Evolutionary conservation across 2,113 vertebrate species (phyloP), one percentile per base, ranked within the genome.

Genomic region (Lamprotornis superbus): DNA sequence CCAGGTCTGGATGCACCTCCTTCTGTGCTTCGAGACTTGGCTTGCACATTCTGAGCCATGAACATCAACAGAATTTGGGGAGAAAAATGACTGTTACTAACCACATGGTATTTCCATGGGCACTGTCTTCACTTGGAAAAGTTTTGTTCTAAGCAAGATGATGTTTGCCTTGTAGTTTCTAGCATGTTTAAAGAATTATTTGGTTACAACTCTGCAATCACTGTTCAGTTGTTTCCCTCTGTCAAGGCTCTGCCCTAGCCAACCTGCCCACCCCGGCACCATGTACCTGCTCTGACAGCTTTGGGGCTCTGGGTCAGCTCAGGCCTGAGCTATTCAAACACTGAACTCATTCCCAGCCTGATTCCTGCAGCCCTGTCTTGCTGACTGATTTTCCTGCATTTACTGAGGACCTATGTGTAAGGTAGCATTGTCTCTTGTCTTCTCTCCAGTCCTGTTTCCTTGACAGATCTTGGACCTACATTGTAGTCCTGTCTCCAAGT

Each of bases 91-190:
- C 50, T 50, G 25, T 24, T 85, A 11, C 22, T 64, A 69, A 69
- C 33, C 27, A 30, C 19, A 13, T 2, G 1, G 27, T 74, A 24
- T 78, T 93, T 74, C 76, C 5, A 37, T 3, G 0, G 52, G 52
- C 25, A 46, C 35, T n/a, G 35, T 6, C 13, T 67, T 91, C 0
- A 0, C 35, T 46, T 2, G 1, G 40, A n/a, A 55, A 74, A 85
- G 40, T 52, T 78, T 39, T 0, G 0, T 9, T 59, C 10, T 78
- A 56, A 78, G 47, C 8, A 50, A 76, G 53, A 53, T 53, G 11
- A 67, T 35, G 31, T 49, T 77, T 60, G 39, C 40, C 35, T 15
- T 68, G n/a, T 14, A 27, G 68, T 53, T 94, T 67, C 46, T 44
- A 47, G 42, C 3, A 57, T 8, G 8, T 39, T 63, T 65, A 86